A percentile compares a stretch with the other conserved stretches of the same genome.
phyloP scores from a whole-genome alignment of 2,113 vertebrate genomes.

The Corvus hawaiiensis region DNA sequence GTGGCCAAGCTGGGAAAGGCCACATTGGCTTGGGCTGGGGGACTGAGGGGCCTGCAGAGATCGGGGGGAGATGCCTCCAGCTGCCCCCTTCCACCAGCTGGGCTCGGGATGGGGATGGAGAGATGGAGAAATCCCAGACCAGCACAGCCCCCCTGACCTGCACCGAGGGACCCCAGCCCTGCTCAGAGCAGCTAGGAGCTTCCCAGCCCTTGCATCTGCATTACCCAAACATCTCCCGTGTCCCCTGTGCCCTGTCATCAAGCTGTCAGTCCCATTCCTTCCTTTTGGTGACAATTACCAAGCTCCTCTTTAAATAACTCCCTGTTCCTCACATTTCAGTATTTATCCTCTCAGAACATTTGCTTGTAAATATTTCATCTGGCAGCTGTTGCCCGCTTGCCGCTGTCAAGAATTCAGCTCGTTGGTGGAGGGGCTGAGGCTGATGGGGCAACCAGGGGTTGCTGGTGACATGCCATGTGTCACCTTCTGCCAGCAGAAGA shows the following conservation, averaged over 20 bases:
- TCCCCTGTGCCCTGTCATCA: background rate
- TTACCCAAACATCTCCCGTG: background rate
- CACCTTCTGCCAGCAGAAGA: background rate
- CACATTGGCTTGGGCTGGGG: rapidly evolving
- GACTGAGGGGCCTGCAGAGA: background rate
- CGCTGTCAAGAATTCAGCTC: background rate
- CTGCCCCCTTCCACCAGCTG: background rate
- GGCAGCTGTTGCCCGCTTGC: conserved; percentile 7
- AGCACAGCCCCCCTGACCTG: background rate
- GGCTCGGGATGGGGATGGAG: background rate
- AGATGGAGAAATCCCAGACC: background rate
- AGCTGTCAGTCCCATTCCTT: background rate
- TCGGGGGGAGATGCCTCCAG: background rate
- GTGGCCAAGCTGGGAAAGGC: background rate
- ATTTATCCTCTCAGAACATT: conserved; percentile 26
- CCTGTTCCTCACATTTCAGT: background rate
- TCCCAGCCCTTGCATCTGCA: background rate
- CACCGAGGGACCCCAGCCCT: background rate
- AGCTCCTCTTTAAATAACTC: conserved; percentile 11
- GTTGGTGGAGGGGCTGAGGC: background rate
- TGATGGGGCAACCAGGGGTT: background rate
- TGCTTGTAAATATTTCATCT: conserved; percentile 47
- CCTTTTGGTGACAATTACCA: background rate
- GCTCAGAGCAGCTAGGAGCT: background rate
- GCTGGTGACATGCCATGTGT: background rate